These are phyloP conservation scores for Drosophila melanogaster DNA, from an alignment of 1,140 invertebrate species.

Conservation along the genomic window DNA sequence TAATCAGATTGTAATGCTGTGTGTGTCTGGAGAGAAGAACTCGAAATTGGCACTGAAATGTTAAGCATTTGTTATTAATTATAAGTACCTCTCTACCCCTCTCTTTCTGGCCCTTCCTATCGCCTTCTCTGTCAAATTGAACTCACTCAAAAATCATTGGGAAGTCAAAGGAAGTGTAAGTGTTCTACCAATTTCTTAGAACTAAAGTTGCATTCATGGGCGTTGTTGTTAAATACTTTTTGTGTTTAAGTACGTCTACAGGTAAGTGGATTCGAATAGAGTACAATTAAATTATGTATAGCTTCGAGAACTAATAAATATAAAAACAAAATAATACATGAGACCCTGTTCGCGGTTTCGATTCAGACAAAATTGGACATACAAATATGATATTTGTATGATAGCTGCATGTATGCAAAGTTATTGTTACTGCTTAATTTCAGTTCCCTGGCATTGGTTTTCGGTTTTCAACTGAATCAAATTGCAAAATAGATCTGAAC, in stretches of 20 bases:
- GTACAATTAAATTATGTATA: background rate
- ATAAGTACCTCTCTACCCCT: slow-evolving; percentile 6
- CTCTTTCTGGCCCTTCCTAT: background rate
- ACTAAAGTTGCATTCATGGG: slow-evolving; percentile 27
- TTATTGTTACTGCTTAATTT: too few species aligned
- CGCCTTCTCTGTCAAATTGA: slow-evolving; percentile 15
- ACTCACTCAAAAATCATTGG: slow-evolving; percentile 17
- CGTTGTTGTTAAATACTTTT: slow-evolving; percentile 42
- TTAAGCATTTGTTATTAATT: slow-evolving; percentile 7
- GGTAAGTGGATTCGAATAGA: background rate
- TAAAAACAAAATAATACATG: slow-evolving; percentile 17
- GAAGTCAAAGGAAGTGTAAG: slow-evolving; percentile 16
- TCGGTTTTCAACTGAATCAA: background rate
- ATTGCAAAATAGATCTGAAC: slow-evolving; percentile 5
- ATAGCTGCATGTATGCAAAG: background rate
- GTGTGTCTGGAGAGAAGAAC: slow-evolving; percentile 5
- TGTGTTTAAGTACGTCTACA: slow-evolving; percentile 30
- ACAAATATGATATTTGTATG: background rate
- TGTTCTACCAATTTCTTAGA: slow-evolving; percentile 9
- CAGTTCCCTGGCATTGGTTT: background rate
- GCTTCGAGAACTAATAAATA: background rate
- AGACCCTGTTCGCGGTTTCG: background rate
- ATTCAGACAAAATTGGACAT: background rate
- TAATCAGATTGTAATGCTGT: slow-evolving; percentile 8
- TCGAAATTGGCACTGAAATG: slow-evolving; percentile 34